Evolutionary conservation across 2,888 invertebrate species (phyloP), one percentile per base, ranked within the genome.

Genomic region (Pristionchus exspectatus): DNA sequence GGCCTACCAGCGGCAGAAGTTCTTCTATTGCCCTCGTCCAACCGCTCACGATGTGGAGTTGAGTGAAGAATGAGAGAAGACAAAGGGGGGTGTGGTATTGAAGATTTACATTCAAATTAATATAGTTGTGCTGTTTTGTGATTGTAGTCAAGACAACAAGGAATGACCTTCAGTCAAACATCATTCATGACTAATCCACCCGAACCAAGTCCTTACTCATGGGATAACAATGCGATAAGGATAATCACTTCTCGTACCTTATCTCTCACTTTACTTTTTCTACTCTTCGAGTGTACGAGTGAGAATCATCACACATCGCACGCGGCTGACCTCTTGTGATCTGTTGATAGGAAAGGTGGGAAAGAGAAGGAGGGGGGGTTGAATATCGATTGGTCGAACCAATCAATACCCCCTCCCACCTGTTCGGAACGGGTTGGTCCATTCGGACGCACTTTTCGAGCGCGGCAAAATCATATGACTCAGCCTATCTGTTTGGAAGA

Each of bases 311-410:
- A 74, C 74, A 74, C 74, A 74, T 74, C 74, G 38, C 38, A 63
- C 63, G 63, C 24, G 30, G 74, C 38, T 74, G 74, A 74, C 74
- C 74, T 74, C 74, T 74, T 33, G 30, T 21, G 74, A 74, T 74
- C 74, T 74, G 74, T 74, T 74, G 74, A 74, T 74, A 74, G 74
- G 27, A 63, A 63, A n/a, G n/a, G 63, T 24, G n/a, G 30, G 14
- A 21, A 30, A 18, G 27, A 27, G 69, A 69, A 27, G 27, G 74
- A 21, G 38, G 38, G 5, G 10, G 74, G 38, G 21, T 5, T 38
- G 74, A 74, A 24, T 74, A 33, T 74, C 74, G 38, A 74, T 63
- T 63, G n/a, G 63, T 24, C 9, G n/a, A 63, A 63, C 24, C 74
- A 18, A 74, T 74, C 38, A 21, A 38, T 74, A 3, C 21, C 16